Evolutionary conservation across 2,113 vertebrate species (phyloP).

Genomic region (Myocastor coypus): DNA sequence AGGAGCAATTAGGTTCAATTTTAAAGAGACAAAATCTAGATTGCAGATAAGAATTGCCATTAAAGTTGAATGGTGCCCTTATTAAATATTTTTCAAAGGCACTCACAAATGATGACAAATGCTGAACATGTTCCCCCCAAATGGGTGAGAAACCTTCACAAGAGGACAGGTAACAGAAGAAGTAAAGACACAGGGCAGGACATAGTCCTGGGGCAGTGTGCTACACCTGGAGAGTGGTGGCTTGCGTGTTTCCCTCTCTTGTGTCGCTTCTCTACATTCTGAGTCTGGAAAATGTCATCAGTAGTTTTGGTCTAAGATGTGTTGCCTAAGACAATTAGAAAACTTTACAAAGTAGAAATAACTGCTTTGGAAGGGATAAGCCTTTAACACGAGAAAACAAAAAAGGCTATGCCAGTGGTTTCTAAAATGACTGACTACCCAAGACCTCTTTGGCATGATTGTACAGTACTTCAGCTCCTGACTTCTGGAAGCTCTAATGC

Average conservation of each 20-base stretch:
- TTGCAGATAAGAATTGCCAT: neutral
- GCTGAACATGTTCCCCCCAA: neutral
- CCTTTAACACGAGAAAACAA: conserved; percentile 44
- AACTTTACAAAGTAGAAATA: neutral
- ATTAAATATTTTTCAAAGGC: neutral
- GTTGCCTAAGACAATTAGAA: conserved; percentile 1
- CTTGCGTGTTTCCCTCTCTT: neutral
- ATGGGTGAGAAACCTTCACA: neutral
- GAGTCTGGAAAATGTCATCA: neutral
- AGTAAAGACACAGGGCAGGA: accelerated
- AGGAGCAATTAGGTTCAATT: neutral
- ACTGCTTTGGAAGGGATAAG: neutral
- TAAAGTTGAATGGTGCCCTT: neutral
- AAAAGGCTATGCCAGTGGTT: conserved; percentile 41
- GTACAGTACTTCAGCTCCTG: neutral
- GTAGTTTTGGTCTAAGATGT: neutral
- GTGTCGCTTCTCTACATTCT: neutral
- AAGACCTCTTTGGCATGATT: neutral
- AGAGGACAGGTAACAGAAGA: no score
- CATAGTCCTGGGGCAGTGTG: neutral
- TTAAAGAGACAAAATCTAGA: neutral
- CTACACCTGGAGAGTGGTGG: no score
- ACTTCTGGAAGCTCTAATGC: conserved; percentile 23
- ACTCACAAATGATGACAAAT: neutral
- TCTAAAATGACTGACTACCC: conserved; percentile 29